Evolutionary conservation across 2,797 vertebrate species (phyloP).

Genomic region (Simalia tracyae): DNA sequence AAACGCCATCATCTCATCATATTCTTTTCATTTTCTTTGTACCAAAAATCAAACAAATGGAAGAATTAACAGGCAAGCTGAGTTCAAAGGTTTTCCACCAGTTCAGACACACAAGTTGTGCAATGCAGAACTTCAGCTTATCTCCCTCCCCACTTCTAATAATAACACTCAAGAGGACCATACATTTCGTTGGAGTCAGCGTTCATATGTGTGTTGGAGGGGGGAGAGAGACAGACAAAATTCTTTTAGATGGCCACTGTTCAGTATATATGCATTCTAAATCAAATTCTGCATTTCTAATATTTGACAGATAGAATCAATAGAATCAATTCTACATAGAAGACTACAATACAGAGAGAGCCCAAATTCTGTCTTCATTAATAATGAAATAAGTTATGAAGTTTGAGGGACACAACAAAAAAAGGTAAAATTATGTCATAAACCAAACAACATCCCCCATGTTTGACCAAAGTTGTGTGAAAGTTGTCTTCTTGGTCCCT

Average conservation of each 20-base stretch:
- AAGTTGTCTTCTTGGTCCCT: too few relatives aligned
- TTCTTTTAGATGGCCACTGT: constrained; percentile 61
- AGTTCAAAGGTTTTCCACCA: constrained; percentile 79
- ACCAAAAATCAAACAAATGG: constrained; percentile 86
- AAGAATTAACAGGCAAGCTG: constrained; percentile 80
- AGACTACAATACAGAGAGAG: background rate
- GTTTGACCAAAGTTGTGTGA: too few relatives aligned
- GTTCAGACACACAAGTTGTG: constrained; percentile 75
- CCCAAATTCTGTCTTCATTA: background rate
- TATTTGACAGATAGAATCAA: constrained; percentile 40
- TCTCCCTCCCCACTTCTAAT: constrained; percentile 70
- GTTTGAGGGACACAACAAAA: background rate
- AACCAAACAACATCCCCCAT: background rate
- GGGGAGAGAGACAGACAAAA: constrained; percentile 71
- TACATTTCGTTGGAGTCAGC: constrained; percentile 63
- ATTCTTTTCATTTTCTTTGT: constrained; percentile 94
- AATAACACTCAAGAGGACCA: constrained; percentile 78
- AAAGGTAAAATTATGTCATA: background rate
- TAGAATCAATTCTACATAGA: background rate
- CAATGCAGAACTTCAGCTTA: constrained; percentile 83
- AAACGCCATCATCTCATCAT: constrained; percentile 97
- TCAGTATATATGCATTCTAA: constrained; percentile 61
- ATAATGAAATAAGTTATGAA: background rate
- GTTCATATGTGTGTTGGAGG: background rate
- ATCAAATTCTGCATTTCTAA: constrained; percentile 53